Base-by-base conservation (phyloP, 2,113 vertebrate genomes). In the Trochalopteron elliotii region DNA sequence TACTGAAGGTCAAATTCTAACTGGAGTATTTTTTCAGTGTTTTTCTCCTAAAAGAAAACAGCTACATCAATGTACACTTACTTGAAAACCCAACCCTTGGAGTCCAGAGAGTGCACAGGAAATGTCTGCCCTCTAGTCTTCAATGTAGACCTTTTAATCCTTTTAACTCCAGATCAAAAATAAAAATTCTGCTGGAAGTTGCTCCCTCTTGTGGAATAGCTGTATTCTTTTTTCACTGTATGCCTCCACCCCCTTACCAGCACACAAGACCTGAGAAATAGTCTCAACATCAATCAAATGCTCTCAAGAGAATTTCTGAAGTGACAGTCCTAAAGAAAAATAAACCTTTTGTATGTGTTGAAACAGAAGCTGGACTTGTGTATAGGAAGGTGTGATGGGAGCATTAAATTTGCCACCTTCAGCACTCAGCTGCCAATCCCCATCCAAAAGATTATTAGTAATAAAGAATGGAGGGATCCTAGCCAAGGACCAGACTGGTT, bases 121-220 rank as follows among this genome's bases (percentile, higher is more conserved):
- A 77, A 74, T 15, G 23, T 23, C 70, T 89, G 64, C 19, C 31
- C 33, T 77, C 47, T 47, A 35, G 37, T 74, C 63, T 86, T 79
- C 40, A 65, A 13, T 3, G 5, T 1, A 89, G 21, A 55, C 28
- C 30, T 90, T 85, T 69, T 33, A 35, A 69, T 47, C n/a, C 25
- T 78, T 71, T 31, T 50, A 82, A 57, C 10, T 59, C 20, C 25
- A 70, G 17, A 71, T 20, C 45, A 12, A 80, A 33, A 75, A 35
- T 7, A 24, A 21, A 55, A 7, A 49, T 47, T 74, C 56, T 75
- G 49, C 72, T 78, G 57, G 10, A 81, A 37, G 14, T 67, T 93
- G 83, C 90, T 92, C 83, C 90, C 88, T 88, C 92, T 96, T 71
- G 93, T 96, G 87, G 92, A 91, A 81, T 4, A 84, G 11, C 12